Evolutionary conservation across 2,888 invertebrate species (phyloP).

Genomic region (Hydrotaea diabolus): DNA sequence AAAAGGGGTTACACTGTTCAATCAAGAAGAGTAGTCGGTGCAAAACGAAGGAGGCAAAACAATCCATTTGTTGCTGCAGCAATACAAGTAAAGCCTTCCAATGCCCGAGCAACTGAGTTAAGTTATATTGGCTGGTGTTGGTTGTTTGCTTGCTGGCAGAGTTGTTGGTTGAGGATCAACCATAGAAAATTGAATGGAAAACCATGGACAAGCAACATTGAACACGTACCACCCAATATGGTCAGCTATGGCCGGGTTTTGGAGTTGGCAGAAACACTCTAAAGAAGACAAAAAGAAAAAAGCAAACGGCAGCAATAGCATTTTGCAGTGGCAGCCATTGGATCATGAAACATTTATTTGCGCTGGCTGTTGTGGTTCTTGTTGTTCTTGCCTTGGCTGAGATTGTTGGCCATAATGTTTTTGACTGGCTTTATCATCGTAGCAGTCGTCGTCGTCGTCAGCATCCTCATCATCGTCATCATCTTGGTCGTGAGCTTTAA

Average conservation of each 20-base stretch:
- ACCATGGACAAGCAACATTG: slow-evolving; percentile 47
- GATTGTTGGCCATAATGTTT: slow-evolving; percentile 6
- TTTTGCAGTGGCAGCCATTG: slow-evolving; percentile 53
- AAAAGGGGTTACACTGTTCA: no score
- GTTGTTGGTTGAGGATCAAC: slow-evolving; percentile 45
- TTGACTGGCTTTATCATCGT: not conserved
- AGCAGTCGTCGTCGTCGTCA: not conserved
- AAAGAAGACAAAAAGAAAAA: no score
- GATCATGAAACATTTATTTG: not conserved
- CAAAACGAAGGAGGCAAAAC: not conserved
- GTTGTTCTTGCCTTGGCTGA: not conserved
- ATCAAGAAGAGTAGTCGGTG: no score
- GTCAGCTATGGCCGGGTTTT: no score
- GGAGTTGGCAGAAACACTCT: no score
- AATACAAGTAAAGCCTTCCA: no score
- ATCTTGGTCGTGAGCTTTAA: slow-evolving; percentile 11
- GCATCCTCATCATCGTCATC: slow-evolving; percentile 13
- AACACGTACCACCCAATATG: slow-evolving; percentile 49
- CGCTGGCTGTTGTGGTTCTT: no score
- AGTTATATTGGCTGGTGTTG: slow-evolving; percentile 43
- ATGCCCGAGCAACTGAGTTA: not conserved
- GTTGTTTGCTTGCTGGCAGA: slow-evolving; percentile 7
- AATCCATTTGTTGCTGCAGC: slow-evolving; percentile 17
- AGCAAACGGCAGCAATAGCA: slow-evolving; percentile 52
- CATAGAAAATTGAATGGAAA: slow-evolving; percentile 51